phyloP scores from a whole-genome alignment of 2,113 vertebrate species.

The Merops nubicus region DNA sequence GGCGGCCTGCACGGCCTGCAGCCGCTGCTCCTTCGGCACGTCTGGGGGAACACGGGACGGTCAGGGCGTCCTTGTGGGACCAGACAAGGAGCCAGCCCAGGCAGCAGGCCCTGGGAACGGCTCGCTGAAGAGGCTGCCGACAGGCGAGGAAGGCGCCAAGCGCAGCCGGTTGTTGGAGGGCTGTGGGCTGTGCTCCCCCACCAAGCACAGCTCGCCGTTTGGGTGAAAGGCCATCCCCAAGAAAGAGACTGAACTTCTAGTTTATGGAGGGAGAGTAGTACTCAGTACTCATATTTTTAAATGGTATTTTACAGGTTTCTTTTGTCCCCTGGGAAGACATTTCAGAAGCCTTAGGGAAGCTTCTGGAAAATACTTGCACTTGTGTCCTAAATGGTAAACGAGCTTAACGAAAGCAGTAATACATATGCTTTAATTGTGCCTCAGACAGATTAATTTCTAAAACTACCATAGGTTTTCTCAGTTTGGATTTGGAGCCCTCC shows the following conservation, averaged over 20 bases:
- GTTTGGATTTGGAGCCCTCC: not conserved
- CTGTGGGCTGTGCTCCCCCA: not conserved
- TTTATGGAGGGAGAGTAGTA: not conserved
- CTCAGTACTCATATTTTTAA: not conserved
- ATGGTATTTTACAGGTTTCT: not conserved
- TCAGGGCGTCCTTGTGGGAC: not conserved
- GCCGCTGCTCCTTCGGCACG: slow-evolving; percentile 92
- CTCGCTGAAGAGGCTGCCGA: not conserved
- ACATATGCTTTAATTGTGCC: not conserved
- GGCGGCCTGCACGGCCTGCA: slow-evolving; percentile 93
- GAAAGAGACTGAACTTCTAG: not conserved
- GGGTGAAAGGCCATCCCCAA: not conserved
- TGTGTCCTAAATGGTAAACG: not conserved
- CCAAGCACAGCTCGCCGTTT: not conserved
- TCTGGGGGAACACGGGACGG: slow-evolving; percentile 60
- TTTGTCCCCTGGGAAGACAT: not conserved
- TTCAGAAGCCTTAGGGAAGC: not conserved
- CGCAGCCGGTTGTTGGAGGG: not conserved
- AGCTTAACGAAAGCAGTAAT: not conserved
- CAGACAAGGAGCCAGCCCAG: not conserved
- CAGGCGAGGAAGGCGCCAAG: not conserved
- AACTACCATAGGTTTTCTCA: not conserved
- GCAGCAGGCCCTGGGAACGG: not conserved
- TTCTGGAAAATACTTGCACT: not conserved
- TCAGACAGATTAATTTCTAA: not conserved